These are phyloP conservation scores for Indri indri DNA, from an alignment of 2,113 vertebrate species.

Conservation along the genomic window DNA sequence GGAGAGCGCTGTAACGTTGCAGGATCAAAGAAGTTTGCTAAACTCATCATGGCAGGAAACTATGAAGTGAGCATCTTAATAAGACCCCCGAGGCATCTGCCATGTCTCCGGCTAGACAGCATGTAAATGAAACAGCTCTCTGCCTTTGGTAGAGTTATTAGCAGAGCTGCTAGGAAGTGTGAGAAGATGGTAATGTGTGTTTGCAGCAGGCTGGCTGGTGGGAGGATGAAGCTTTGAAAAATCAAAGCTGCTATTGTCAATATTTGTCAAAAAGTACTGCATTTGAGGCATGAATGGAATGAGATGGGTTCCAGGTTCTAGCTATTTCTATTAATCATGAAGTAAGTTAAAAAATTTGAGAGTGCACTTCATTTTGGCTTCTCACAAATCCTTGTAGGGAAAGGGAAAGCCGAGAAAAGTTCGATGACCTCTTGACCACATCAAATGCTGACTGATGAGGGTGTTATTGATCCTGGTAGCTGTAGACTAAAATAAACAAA, in stretches of 20 bases:
- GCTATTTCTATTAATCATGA: not conserved
- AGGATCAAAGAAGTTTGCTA: conserved; percentile 95
- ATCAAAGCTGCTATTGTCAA: not conserved
- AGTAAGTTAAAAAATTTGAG: not conserved
- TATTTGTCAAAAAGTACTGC: not conserved
- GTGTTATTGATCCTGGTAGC: not conserved
- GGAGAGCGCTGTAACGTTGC: conserved; percentile 98
- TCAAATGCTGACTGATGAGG: not conserved
- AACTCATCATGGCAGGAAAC: conserved; percentile 94
- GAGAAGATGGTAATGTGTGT: not conserved
- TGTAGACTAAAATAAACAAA: not conserved
- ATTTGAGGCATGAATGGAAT: not conserved
- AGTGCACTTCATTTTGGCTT: not conserved
- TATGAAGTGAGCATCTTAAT: conserved; percentile 90
- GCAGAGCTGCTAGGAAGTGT: not conserved
- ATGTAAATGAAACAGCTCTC: not conserved
- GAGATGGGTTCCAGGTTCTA: not conserved
- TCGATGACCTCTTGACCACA: not conserved
- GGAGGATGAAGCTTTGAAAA: not conserved
- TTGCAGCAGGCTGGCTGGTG: not conserved
- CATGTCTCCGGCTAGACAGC: not conserved
- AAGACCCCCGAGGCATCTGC: not conserved
- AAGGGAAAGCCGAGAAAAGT: not conserved
- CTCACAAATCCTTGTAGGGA: not conserved
- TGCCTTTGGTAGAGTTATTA: not conserved